Base-by-base conservation (phyloP, 2,797 vertebrate species). In the Micromesistius poutassou region DNA sequence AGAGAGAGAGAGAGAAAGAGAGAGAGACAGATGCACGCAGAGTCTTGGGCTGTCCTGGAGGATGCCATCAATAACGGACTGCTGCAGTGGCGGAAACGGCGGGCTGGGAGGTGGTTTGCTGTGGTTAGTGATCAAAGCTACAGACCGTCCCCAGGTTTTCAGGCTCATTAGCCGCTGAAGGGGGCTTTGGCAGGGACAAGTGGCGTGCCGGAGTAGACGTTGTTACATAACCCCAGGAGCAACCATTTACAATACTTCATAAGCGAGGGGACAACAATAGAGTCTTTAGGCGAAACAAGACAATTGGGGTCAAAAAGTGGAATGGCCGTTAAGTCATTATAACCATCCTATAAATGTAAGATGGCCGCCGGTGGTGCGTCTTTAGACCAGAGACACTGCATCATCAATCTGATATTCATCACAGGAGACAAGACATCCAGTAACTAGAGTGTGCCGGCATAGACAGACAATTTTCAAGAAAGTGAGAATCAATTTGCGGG, bases 111-210 rank as follows among this genome's bases (percentile, higher is more conserved):
- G 88, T 68, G 62, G 62, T 68, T 68, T 68, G 88, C 84, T 77
- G 76, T 86, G 90, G 90, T 89, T 91, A 88, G 89, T 87, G 90
- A 91, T 92, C 91, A 92, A 88, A 92, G 89, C 88, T 88, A 83
- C 89, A 87, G 81, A 81, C 88, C 88, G 83, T 90, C 89, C 89
- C 87, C 16, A 84, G 80, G 88, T 90, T 90, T 88, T 89, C 88
- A 87, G 86, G 91, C 86, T 92, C 92, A 91, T 93, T 90, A 93
- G 89, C 83, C 87, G 78, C 79, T 82, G 85, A 82, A 86, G 83
- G 84, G 88, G 82, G 79, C 73, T 90, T 89, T 91, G 86, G 87
- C 80, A 86, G 82, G 87, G 86, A 88, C 88, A 84, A 85, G 85
- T 88, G 86, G 84, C 85, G 86, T 88, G 86, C 81, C 89, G 86